Evolutionary conservation across 2,113 vertebrate species (phyloP).

Genomic region (Passer montanus): DNA sequence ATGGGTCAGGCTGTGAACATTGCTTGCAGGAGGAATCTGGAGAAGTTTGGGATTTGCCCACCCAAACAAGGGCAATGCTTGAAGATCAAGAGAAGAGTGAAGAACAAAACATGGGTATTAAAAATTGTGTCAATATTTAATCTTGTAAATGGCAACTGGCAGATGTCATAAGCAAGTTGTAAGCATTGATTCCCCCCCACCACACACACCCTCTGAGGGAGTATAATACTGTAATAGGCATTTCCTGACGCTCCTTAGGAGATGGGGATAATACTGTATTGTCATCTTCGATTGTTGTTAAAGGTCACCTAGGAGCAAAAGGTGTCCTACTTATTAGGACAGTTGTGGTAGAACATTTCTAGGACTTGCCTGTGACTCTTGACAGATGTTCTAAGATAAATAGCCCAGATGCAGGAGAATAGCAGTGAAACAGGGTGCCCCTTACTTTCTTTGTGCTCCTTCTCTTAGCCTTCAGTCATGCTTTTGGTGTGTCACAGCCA

Average conservation of each 20-base stretch:
- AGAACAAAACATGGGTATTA: background rate
- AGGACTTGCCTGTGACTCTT: background rate
- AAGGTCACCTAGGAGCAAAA: background rate
- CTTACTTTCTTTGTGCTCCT: background rate
- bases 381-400: background rate
- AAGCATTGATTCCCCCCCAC: background rate
- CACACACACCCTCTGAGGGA: background rate
- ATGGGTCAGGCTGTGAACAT: background rate
- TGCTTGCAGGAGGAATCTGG: background rate
- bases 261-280: background rate
- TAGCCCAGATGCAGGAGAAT: background rate
- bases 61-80: background rate
- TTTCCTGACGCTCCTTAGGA: background rate
- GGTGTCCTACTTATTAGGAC: background rate
- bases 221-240: background rate
- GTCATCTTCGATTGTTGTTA: background rate
- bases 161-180: background rate
- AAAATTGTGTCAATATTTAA: background rate
- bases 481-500: background rate
- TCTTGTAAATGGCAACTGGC: background rate
- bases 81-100: background rate
- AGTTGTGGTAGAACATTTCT: background rate
- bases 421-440: background rate
- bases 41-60: background rate
- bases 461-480: background rate